Percentiles rank a stretch among this genome's conserved stretches.
These are phyloP conservation scores for Lasioglossum morio DNA, from an alignment of 2,888 invertebrate species.

Conservation along the genomic window DNA sequence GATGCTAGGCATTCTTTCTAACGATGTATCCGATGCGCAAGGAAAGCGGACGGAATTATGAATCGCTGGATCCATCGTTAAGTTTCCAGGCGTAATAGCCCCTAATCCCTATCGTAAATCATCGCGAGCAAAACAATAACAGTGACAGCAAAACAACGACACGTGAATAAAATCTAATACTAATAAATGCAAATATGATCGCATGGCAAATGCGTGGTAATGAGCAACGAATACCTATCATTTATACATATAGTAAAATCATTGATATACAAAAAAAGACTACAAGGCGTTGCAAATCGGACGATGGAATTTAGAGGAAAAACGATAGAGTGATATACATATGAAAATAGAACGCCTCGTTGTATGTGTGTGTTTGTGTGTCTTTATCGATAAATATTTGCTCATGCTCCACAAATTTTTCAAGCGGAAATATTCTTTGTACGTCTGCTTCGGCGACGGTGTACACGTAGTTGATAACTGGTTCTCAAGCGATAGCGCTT, in stretches of 20 bases:
- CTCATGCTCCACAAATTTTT: background rate
- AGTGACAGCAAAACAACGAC: constrained; percentile 43
- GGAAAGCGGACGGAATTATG: constrained; percentile 18
- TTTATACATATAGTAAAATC: background rate
- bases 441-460: constrained; percentile 14
- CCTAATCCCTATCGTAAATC: constrained; percentile 22
- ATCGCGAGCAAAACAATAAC: constrained; percentile 29
- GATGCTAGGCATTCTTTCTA: constrained; percentile 13
- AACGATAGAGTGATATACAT: background rate
- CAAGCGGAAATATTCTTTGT: background rate
- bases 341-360: background rate
- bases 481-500: constrained; percentile 16
- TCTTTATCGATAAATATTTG: background rate
- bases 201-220: constrained; percentile 38
- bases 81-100: constrained; percentile 19
- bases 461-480: constrained; percentile 8
- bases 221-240: constrained; percentile 42
- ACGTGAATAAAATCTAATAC: constrained; percentile 54
- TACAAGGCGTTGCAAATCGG: background rate
- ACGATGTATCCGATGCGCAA: constrained; percentile 10
- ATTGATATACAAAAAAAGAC: background rate
- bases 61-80: constrained; percentile 19
- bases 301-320: background rate
- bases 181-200: constrained; percentile 64
- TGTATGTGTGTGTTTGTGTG: background rate